These are phyloP conservation scores for Gonioctena quinquepunctata DNA, from an alignment of 1,140 invertebrate genomes.

Conservation along the genomic window DNA sequence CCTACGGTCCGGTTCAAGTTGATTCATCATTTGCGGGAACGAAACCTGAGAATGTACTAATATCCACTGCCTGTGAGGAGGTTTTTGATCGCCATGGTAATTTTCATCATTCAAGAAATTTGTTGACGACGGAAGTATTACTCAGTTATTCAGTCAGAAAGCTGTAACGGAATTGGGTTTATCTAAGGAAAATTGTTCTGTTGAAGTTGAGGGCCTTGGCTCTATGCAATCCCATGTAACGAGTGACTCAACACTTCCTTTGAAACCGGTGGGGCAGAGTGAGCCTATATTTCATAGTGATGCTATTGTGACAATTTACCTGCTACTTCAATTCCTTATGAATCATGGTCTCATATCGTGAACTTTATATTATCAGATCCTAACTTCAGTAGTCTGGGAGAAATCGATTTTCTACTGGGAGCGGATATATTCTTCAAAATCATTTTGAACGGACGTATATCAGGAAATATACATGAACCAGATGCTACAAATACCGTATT, in stretches of 20 bases:
- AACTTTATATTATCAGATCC: conserved; percentile 15
- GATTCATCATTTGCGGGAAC: no score
- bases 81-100: no score
- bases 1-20: no score
- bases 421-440: conserved; percentile 14
- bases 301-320: not conserved
- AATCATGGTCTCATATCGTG: not conserved
- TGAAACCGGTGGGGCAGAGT: no score
- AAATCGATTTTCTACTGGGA: conserved; percentile 7
- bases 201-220: not conserved
- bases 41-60: no score
- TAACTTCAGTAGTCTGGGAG: not conserved
- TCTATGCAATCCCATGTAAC: not conserved
- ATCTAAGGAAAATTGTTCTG: not conserved
- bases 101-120: no score
- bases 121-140: not conserved
- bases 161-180: no score
- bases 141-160: no score
- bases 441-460: not conserved
- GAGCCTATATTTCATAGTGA: not conserved
- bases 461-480: not conserved
- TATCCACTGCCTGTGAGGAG: no score
- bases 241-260: no score
- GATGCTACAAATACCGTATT: conserved; percentile 8
- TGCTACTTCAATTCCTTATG: not conserved